Evolutionary conservation across 2,113 vertebrate species (phyloP).

Genomic region (Apus apus): DNA sequence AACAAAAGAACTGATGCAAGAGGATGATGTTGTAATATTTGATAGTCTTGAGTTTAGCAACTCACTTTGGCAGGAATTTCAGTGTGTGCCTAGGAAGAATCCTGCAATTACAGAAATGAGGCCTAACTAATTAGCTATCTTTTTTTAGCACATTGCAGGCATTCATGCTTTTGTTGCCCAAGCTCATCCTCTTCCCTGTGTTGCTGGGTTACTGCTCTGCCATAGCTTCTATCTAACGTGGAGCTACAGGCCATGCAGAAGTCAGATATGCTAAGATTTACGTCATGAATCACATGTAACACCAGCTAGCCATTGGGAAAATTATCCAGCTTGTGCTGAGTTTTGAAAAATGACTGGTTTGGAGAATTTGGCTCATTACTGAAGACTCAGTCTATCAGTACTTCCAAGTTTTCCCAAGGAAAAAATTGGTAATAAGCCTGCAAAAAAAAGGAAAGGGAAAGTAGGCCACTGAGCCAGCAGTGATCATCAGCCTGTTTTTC

Average conservation of each 20-base stretch:
- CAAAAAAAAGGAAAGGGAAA: not conserved
- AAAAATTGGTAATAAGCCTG: not conserved
- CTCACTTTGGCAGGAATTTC: not conserved
- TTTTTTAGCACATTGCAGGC: not conserved
- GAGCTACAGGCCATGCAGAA: not conserved
- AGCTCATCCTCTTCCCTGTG: not conserved
- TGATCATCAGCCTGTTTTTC: not conserved
- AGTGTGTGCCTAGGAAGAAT: not conserved
- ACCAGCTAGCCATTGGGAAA: not conserved
- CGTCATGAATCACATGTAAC: not conserved
- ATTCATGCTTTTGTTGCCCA: not conserved
- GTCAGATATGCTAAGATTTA: not conserved
- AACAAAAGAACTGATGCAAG: not conserved
- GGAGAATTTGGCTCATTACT: not conserved
- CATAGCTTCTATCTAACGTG: not conserved
- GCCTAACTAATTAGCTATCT: not conserved
- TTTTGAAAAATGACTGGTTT: not conserved
- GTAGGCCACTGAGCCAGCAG: not conserved
- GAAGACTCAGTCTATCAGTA: not conserved
- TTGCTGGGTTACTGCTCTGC: not conserved
- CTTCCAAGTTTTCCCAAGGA: not conserved
- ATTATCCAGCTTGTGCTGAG: not conserved
- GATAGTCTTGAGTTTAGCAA: not conserved
- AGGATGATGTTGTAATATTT: not conserved
- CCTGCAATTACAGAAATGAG: not conserved